Evolutionary conservation across 92 coral and sea anemone species (phyloP), one percentile per base, ranked within the genome.

Genomic region (Siderastrea radians): DNA sequence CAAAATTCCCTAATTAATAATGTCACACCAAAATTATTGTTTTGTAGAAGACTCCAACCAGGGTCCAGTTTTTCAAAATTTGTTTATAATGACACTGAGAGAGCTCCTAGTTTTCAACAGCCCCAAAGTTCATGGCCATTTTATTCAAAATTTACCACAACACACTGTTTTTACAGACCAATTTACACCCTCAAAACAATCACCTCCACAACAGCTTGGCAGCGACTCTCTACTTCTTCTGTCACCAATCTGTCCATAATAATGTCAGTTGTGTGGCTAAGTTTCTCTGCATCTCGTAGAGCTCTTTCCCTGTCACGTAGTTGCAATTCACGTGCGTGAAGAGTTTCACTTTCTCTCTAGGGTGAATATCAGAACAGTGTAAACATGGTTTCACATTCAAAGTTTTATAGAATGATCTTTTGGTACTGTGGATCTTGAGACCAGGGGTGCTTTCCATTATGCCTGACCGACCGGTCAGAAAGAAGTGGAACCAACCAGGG

Each of bases 251-350:
- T 88, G 79, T 94, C 99, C 61, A 92, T 90, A 6, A 98, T 95
- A 55, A 95, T 68, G 59, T 95, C 95, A 16, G 96, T 94, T 68
- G 99, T 95, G 57, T 86, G 91, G 53, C 89, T 92, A n/a, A 96
- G 93, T 58, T 93, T 90, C 65, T 97, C 99, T 14, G 95, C 96
- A 71, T 95, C 96, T 13, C 94, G 90, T 14, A 98, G 80, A 16
- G 94, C 92, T 73, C 79, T 93, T 82, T 98, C 99, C 61, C 99
- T 75, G 14, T 98, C 98, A 81, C 96, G 91, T 2, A 98, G 91
- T 77, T 87, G 86, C 61, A 94, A 90, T 62, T 98, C 99, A 83
- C 97, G 95, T 53, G 82, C 89, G 75, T 92, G 94, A 45, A 98
- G 92, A 57, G 86, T 85, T n/a, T 89, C 78, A 72, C 94, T 98